These are phyloP conservation scores for Sylvicola cinctus DNA, from an alignment of 2,888 invertebrate genomes.

Conservation along the genomic window DNA sequence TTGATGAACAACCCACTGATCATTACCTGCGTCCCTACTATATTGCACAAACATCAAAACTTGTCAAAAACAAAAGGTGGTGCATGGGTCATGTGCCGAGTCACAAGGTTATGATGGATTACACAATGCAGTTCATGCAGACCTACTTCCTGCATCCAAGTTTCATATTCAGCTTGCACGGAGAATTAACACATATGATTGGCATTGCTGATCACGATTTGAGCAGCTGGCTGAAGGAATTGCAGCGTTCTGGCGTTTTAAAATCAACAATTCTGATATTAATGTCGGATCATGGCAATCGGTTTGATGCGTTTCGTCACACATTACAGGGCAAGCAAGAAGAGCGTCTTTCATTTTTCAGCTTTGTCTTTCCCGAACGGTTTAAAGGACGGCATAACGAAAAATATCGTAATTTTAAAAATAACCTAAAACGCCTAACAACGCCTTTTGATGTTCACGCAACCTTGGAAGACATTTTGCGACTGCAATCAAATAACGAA, in stretches of 20 bases:
- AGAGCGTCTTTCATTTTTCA: slow-evolving; percentile 75
- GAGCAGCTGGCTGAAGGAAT: slow-evolving; percentile 36
- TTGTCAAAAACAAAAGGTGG: slow-evolving; percentile 31
- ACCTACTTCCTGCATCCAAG: slow-evolving; percentile 48
- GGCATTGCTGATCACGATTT: slow-evolving; percentile 58
- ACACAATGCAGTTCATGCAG: slow-evolving; percentile 37
- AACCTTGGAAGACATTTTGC: slow-evolving; percentile 46
- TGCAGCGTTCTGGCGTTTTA: slow-evolving; percentile 38
- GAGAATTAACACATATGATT: slow-evolving; percentile 67
- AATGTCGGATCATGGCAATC: slow-evolving; percentile 88
- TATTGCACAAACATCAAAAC: slow-evolving; percentile 37
- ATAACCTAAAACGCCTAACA: slow-evolving; percentile 46
- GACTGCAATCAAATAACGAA: too few relatives aligned
- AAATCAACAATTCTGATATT: slow-evolving; percentile 67
- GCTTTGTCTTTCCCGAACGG: slow-evolving; percentile 51
- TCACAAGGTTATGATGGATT: slow-evolving; percentile 43
- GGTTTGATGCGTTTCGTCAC: slow-evolving; percentile 61
- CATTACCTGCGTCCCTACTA: slow-evolving; percentile 68
- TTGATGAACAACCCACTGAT: too few relatives aligned
- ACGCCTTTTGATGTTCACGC: slow-evolving; percentile 81
- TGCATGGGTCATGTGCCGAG: slow-evolving; percentile 55
- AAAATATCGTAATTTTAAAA: slow-evolving; percentile 36
- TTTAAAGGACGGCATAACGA: slow-evolving; percentile 38
- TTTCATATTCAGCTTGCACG: slow-evolving; percentile 75
- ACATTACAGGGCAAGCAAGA: slow-evolving; percentile 84